Evolutionary conservation across 2,797 vertebrate species (phyloP).

Genomic region (Acanthis flammea): DNA sequence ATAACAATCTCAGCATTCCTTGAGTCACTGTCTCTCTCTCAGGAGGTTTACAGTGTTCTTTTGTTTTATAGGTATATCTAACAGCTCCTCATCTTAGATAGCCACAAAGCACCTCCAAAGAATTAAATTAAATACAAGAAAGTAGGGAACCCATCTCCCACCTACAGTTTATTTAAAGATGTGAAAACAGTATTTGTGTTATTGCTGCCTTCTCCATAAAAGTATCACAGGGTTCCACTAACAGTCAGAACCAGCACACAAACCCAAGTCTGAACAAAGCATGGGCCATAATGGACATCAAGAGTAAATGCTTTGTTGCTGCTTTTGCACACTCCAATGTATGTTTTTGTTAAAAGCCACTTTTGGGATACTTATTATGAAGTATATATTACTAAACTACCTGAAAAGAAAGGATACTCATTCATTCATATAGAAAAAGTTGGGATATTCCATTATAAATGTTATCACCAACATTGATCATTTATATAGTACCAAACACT

Average conservation of each 20-base stretch:
- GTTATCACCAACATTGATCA: neutral
- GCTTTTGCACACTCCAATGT: neutral
- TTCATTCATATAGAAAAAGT: neutral
- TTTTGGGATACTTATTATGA: neutral
- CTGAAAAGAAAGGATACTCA: neutral
- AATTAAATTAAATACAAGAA: neutral
- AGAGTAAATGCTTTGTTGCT: neutral
- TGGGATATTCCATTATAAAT: neutral
- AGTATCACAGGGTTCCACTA: neutral
- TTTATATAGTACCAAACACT: neutral
- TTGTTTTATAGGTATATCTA: neutral
- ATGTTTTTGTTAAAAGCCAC: neutral
- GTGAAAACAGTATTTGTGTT: accelerated
- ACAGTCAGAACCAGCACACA: neutral
- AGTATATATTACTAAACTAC: neutral
- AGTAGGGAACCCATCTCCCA: neutral
- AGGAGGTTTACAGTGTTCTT: neutral
- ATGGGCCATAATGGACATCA: neutral
- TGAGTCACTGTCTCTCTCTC: neutral
- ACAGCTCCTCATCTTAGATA: neutral
- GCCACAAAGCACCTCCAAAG: neutral
- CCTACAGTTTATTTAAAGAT: neutral
- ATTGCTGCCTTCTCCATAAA: neutral
- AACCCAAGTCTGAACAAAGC: neutral
- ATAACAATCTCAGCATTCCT: neutral